Evolutionary conservation across 2,113 vertebrate species (phyloP).

Genomic region (Xyliphius kryptos): DNA sequence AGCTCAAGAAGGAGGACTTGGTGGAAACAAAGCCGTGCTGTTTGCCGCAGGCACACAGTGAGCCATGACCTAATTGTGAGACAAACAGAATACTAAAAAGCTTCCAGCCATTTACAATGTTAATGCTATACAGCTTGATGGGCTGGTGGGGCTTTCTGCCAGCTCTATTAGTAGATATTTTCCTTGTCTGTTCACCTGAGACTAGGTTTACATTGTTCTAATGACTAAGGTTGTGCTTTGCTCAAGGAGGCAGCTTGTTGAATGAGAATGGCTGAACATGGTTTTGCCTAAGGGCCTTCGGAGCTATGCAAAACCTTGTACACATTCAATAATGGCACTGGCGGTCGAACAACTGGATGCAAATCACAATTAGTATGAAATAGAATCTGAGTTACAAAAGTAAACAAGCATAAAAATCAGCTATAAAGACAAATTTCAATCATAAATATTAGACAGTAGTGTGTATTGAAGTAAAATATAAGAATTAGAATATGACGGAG

Average conservation of each 20-base stretch:
- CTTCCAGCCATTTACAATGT: conserved; percentile 6
- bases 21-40: conserved; percentile 43
- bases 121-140: background rate
- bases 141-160: background rate
- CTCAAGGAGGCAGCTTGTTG: background rate
- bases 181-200: conserved; percentile 13
- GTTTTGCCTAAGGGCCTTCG: too few relatives aligned
- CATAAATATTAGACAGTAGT: too few relatives aligned
- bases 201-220: conserved; percentile 1
- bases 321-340: too few relatives aligned
- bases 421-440: too few relatives aligned
- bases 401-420: too few relatives aligned
- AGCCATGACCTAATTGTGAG: conserved; percentile 36
- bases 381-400: too few relatives aligned
- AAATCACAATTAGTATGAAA: too few relatives aligned
- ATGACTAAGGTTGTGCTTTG: conserved; percentile 6
- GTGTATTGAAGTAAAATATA: too few relatives aligned
- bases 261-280: background rate
- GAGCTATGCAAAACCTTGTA: too few relatives aligned
- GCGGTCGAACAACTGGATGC: too few relatives aligned
- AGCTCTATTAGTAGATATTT: background rate
- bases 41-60: conserved; percentile 37
- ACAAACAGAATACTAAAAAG: background rate
- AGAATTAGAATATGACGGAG: too few relatives aligned
- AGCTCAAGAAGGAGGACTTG: conserved; percentile 5